Percentiles rank a stretch among this genome's conserved stretches.
Conservation (phyloP, 2,888 invertebrate genomes). For the Linyphia triangularis region DNA sequence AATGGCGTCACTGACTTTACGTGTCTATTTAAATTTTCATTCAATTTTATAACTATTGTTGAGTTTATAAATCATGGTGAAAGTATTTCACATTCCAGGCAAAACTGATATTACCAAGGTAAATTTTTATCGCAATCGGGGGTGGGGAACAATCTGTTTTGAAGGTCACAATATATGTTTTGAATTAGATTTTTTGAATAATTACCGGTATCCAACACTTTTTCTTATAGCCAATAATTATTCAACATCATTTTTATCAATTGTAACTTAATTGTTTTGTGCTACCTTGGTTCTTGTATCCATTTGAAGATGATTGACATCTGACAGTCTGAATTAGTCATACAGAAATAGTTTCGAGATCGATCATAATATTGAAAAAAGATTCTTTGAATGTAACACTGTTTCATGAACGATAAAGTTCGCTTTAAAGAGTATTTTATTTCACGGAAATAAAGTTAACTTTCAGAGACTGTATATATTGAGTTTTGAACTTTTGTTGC, state of each 20-base stretch:
- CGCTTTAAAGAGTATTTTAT: too few relatives aligned
- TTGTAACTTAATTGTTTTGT: too few relatives aligned
- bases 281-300: too few relatives aligned
- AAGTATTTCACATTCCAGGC: not conserved
- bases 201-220: too few relatives aligned
- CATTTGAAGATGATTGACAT: not conserved
- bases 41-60: constrained; percentile 19
- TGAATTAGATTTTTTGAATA: not conserved
- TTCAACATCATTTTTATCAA: too few relatives aligned
- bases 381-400: too few relatives aligned
- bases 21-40: constrained; percentile 50
- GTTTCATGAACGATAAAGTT: too few relatives aligned
- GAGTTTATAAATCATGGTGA: not conserved
- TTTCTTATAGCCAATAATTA: too few relatives aligned
- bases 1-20: constrained; percentile 70
- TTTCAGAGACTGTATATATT: too few relatives aligned
- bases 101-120: not conserved
- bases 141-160: constrained; percentile 24
- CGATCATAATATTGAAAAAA: not conserved
- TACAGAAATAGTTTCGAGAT: not conserved
- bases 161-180: constrained; percentile 57
- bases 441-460: too few relatives aligned
- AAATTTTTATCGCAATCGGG: constrained; percentile 16
- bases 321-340: not conserved
- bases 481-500: too few relatives aligned